Conservation (phyloP, 2,797 vertebrate species). For the Chrosomus eos region DNA sequence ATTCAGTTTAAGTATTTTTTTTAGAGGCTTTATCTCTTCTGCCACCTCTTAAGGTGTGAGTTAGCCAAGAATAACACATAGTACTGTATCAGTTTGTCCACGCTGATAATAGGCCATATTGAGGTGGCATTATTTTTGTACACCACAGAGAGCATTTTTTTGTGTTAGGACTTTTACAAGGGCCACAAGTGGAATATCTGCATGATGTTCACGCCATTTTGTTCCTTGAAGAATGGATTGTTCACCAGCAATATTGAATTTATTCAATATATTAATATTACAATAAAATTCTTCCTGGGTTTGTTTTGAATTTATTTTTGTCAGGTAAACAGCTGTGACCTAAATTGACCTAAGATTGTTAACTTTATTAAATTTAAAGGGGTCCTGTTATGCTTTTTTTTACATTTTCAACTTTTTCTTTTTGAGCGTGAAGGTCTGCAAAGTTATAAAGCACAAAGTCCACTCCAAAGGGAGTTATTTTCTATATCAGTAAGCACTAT, state of each 20-base stretch:
- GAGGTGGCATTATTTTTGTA: not conserved
- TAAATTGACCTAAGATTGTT: not conserved
- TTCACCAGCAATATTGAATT: not conserved
- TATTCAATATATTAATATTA: not conserved
- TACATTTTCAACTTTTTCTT: not conserved
- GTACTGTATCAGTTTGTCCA: conserved; percentile 8
- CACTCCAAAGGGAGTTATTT: too few species aligned
- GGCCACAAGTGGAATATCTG: not conserved
- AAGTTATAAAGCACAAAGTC: too few species aligned
- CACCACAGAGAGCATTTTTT: not conserved
- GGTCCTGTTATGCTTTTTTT: not conserved
- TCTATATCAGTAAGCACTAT: too few species aligned
- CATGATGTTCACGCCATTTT: not conserved
- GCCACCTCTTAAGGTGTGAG: not conserved
- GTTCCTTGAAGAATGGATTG: not conserved
- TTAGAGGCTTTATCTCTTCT: not conserved
- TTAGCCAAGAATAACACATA: not conserved
- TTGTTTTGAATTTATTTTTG: not conserved
- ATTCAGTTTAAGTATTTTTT: not conserved
- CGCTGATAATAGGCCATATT: not conserved
- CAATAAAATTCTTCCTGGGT: not conserved
- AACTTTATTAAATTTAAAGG: not conserved
- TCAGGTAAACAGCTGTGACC: not conserved
- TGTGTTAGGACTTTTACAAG: not conserved
- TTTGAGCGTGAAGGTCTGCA: not conserved